phyloP scores from a whole-genome alignment of 2,888 invertebrate species.

The Perizoma flavofasciatum region DNA sequence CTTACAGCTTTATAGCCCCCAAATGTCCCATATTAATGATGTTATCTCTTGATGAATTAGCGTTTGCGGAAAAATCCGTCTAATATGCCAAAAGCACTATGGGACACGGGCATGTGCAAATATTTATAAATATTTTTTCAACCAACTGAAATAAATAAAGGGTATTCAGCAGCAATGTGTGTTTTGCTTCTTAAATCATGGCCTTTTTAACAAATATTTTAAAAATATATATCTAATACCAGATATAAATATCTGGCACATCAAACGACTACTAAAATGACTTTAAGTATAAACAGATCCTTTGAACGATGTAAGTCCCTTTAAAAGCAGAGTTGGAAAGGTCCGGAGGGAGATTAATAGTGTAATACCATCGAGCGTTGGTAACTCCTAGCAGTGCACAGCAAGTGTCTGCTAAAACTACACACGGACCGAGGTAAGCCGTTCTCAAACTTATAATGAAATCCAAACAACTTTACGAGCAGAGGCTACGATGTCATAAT shows the following conservation, averaged over 20 bases:
- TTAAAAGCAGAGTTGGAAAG: conserved; percentile 30
- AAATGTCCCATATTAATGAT: conserved; percentile 37
- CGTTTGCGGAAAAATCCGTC: conserved; percentile 21
- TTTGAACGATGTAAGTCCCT: conserved; percentile 28
- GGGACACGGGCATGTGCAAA: background rate
- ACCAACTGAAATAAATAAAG: no score
- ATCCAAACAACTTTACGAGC: conserved; percentile 43
- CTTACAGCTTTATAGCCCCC: conserved; percentile 33
- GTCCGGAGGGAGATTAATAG: conserved; percentile 32
- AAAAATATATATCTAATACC: background rate
- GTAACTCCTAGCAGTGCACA: conserved; percentile 21
- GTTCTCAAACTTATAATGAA: conserved; percentile 52
- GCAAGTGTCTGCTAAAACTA: conserved; percentile 26
- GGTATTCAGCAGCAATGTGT: no score
- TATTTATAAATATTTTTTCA: no score
- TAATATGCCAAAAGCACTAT: conserved; percentile 13
- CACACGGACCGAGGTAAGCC: conserved; percentile 44
- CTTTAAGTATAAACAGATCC: conserved; percentile 24
- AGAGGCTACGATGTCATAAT: conserved; percentile 37
- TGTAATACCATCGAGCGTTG: conserved; percentile 26
- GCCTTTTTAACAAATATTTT: no score
- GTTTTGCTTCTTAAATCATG: no score
- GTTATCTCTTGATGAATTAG: conserved; percentile 32
- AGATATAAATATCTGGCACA: conserved; percentile 4
- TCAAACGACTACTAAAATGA: conserved; percentile 16